Evolutionary conservation across 2,113 vertebrate genomes (phyloP), one percentile per base, ranked within the genome.

Genomic region (Lampris megalopsis): DNA sequence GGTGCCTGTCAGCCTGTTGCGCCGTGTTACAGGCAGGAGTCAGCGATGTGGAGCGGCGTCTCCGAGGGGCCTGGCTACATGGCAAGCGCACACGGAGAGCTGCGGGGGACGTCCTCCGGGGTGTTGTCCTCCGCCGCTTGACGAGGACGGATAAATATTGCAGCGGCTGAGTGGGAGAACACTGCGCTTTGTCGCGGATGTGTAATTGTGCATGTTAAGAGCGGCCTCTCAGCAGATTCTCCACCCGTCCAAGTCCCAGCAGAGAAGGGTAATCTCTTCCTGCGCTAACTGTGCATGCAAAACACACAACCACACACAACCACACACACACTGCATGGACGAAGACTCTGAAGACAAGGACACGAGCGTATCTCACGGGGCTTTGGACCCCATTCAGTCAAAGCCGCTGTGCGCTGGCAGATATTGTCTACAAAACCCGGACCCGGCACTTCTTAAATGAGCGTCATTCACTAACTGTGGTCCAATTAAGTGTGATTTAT

Each of bases 61-160:
- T 13, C 50, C 2, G n/a, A 57, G 9, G 0, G 9, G 13, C 53
- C 60, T 71, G 40, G 50, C 60, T 35, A 68, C 70, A 57, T 45
- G 54, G 54, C 10, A 9, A 11, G 7, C 35, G 54, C 73, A 35
- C 76, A 67, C 0, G 0, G 50, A 40, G 71, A 56, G 57, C 73
- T 35, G 63, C 53, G 9, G 8, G 36, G 45, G 48, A 71, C 58
- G n/a, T 64, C 64, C 65, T 56, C 67, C 63, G 4, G 61, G 66
- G 71, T 68, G 65, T 63, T 73, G 49, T 48, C 52, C 71, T 67
- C 75, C 60, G 58, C 60, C 74, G 65, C 69, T 68, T 88, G 79
- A 89, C 75, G 83, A 88, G 69, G 83, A 73, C 13, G 66, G 67
- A 82, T 91, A 87, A 90, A 90, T 84, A 88, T 91, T 92, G 91